Conservation (phyloP, 2,113 vertebrate genomes). For the Channa argus region DNA sequence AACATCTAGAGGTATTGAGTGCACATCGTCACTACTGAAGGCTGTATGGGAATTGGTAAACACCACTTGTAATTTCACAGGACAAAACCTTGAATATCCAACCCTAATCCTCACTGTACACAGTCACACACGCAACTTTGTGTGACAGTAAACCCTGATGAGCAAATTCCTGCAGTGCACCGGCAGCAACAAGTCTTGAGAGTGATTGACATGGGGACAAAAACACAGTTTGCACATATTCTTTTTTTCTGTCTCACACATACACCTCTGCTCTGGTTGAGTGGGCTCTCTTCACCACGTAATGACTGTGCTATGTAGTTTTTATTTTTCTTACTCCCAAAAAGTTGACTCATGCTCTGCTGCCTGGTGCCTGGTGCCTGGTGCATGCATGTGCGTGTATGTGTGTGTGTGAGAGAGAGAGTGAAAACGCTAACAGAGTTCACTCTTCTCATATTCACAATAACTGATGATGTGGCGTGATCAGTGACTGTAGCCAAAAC, state of each 20-base stretch:
- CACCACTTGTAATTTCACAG: slow-evolving; percentile 27
- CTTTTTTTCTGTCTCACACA: slow-evolving; percentile 9
- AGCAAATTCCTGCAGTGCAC: slow-evolving; percentile 50
- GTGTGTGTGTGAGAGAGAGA: slow-evolving; percentile 9
- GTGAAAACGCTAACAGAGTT: slow-evolving; percentile 63
- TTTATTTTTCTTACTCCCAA: slow-evolving; percentile 69
- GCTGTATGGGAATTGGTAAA: not conserved
- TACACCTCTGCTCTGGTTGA: slow-evolving; percentile 63
- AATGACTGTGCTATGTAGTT: slow-evolving; percentile 72
- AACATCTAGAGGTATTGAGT: not conserved
- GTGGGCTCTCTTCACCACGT: slow-evolving; percentile 61
- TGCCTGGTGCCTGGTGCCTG: slow-evolving; percentile 36
- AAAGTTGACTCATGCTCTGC: slow-evolving; percentile 67
- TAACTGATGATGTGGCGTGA: slow-evolving; percentile 72
- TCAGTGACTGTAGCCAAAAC: slow-evolving; percentile 73
- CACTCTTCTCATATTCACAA: slow-evolving; percentile 65
- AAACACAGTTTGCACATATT: slow-evolving; percentile 26
- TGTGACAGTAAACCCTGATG: slow-evolving; percentile 53
- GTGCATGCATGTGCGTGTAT: slow-evolving; percentile 11
- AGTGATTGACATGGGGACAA: slow-evolving; percentile 56
- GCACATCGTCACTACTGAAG: not conserved
- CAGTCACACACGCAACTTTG: slow-evolving; percentile 30
- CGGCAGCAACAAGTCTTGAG: slow-evolving; percentile 17
- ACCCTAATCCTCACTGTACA: slow-evolving; percentile 45
- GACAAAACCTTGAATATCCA: slow-evolving; percentile 34